These are phyloP conservation scores for Actenoides lindsayi DNA, from an alignment of 2,113 vertebrate genomes.

Conservation along the genomic window DNA sequence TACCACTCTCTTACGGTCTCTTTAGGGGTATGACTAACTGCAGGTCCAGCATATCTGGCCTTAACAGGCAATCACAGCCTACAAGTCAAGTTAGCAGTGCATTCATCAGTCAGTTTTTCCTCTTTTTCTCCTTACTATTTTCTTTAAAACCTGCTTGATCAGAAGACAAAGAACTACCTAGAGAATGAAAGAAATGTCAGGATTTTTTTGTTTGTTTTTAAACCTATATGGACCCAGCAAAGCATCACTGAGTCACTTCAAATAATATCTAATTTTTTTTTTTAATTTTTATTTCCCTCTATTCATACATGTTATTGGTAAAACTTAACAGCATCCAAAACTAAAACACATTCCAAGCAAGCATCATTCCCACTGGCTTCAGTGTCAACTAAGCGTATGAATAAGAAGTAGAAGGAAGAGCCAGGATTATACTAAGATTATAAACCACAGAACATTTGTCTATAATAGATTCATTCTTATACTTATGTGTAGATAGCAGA, in stretches of 20 bases:
- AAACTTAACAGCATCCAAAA: neutral
- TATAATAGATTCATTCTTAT: neutral
- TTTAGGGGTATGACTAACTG: neutral
- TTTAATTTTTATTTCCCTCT: neutral
- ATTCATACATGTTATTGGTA: neutral
- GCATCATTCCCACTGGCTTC: neutral
- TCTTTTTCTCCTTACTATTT: neutral
- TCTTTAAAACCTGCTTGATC: neutral
- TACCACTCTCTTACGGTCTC: neutral
- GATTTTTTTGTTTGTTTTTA: neutral
- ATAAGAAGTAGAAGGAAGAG: neutral
- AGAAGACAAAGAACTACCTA: neutral
- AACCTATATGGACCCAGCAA: neutral
- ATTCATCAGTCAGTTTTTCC: neutral
- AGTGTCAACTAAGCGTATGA: neutral
- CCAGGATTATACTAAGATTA: neutral
- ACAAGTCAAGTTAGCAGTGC: neutral
- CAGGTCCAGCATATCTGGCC: neutral
- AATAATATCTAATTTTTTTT: neutral
- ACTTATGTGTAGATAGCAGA: neutral
- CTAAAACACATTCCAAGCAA: neutral
- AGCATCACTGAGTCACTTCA: neutral
- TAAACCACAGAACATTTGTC: neutral
- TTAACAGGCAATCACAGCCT: neutral
- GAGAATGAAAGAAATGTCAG: neutral